Evolutionary conservation across 1,140 invertebrate genomes (phyloP).

Genomic region (Melipona quadrifasciata): DNA sequence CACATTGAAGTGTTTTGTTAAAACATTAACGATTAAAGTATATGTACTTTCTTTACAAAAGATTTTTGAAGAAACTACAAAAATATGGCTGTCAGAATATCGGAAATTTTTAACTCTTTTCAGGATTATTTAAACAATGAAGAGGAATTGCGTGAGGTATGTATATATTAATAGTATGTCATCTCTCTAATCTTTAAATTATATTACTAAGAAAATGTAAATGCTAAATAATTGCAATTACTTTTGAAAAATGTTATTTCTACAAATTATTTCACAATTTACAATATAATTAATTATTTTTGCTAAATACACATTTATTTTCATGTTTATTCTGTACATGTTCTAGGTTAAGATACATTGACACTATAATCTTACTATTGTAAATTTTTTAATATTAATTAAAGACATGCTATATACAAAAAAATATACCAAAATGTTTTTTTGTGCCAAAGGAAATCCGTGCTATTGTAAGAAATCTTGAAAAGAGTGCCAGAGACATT

Average conservation of each 20-base stretch:
- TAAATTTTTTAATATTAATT: neutral
- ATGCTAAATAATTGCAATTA: neutral
- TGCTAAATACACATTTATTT: neutral
- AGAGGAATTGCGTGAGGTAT: constrained; percentile 85
- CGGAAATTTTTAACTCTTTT: constrained; percentile 84
- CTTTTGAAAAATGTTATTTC: neutral
- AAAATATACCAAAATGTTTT: constrained; percentile 6
- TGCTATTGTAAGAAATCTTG: constrained; percentile 85
- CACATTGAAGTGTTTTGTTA: neutral
- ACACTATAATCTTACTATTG: neutral
- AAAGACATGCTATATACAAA: neutral
- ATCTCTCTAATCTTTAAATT: constrained; percentile 6
- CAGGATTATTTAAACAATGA: constrained; percentile 85
- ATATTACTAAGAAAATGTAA: constrained; percentile 8
- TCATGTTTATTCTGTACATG: neutral
- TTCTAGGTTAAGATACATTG: constrained; percentile 23
- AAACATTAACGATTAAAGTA: neutral
- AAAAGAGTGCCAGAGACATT: constrained; percentile 87
- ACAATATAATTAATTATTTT: neutral
- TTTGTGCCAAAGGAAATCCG: constrained; percentile 85
- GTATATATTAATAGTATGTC: constrained; percentile 71
- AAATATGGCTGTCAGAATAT: constrained; percentile 70
- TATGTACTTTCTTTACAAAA: neutral
- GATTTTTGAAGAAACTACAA: neutral
- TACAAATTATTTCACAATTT: neutral